phyloP scores from a whole-genome alignment of 30 jellyfish, hydroid and myxozoan genomes.

The Pseudorhiza aurosa region DNA sequence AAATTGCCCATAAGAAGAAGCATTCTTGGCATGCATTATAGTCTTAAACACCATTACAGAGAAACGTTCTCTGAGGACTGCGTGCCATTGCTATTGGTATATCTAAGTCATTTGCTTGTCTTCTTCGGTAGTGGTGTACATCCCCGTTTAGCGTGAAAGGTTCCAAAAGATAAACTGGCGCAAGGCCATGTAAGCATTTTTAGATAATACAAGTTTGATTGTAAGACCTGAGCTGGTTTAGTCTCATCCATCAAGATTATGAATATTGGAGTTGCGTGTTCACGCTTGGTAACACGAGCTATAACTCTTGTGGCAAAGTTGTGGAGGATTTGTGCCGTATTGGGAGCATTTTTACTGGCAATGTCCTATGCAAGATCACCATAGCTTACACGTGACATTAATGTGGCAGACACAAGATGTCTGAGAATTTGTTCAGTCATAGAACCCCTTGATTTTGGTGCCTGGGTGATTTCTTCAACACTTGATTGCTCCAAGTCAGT shows the following conservation, averaged over 20 bases:
- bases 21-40: neutral
- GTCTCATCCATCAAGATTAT: no score
- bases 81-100: slow-evolving; percentile 18
- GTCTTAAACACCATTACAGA: neutral
- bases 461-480: neutral
- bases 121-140: slow-evolving; percentile 30
- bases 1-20: no score
- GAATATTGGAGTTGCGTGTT: slow-evolving; percentile 2
- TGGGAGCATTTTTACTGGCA: neutral
- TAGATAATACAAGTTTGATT: no score
- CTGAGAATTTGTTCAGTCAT: slow-evolving; percentile 6
- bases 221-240: no score
- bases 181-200: no score
- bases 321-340: neutral
- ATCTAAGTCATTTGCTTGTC: slow-evolving; percentile 15
- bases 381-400: slow-evolving; percentile 21
- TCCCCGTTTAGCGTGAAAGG: no score
- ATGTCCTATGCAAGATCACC: slow-evolving; percentile 8
- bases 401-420: neutral
- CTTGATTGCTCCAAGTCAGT: slow-evolving; percentile 2
- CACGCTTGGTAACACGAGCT: neutral
- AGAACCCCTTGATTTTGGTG: neutral
- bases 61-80: slow-evolving; percentile 9
- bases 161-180: no score
- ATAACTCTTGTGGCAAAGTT: slow-evolving; percentile 5